Base-by-base conservation (phyloP, 2,113 vertebrate species). In the Halichoeres trimaculatus region DNA sequence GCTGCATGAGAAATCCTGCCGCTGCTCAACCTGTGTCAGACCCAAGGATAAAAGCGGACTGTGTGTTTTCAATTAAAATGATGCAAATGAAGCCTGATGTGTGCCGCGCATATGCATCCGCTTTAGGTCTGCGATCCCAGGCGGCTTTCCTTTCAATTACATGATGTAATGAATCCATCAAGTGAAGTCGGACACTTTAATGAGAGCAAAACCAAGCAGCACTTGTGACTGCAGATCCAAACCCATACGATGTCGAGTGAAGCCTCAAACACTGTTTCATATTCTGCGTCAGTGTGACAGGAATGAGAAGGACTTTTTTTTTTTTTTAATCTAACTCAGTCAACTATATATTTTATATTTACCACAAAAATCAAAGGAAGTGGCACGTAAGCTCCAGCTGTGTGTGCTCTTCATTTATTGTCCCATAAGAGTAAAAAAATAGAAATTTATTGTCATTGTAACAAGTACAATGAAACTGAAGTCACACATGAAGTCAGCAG, bases 131-230 rank as follows among this genome's bases (percentile, higher is more conserved):
- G 50, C 64, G 19, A 16, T 77, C 83, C 64, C 77, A 34, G 24
- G 56, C 43, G 76, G 50, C 52, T 75, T 72, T 77, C 51, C 54
- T 70, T 82, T 71, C 62, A 82, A 57, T 82, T 74, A 62, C 40
- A 59, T 82, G 45, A 74, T 68, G 45, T 75, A 75, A 84, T 62
- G 65, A 79, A 69, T 74, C 53, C 52, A 75, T 81, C 65, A 81
- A 65, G 57, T 34, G 36, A 47, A 77, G 48, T 70, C 50, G 4
- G 61, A 74, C 65, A 76, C 62, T 76, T 70, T 76, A 78, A 69
- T 78, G 60, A 59, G 14, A 75, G 52, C 59, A 70, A 55, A 62
- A 58, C 24, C 38, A 23, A 12, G 45, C 16, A 30, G 53, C 36
- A 17, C 14, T 56, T 52, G 13, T 60, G 36, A 54, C 22, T 65